phyloP scores from a whole-genome alignment of 2,888 invertebrate species.

The Oasisia sp. region DNA sequence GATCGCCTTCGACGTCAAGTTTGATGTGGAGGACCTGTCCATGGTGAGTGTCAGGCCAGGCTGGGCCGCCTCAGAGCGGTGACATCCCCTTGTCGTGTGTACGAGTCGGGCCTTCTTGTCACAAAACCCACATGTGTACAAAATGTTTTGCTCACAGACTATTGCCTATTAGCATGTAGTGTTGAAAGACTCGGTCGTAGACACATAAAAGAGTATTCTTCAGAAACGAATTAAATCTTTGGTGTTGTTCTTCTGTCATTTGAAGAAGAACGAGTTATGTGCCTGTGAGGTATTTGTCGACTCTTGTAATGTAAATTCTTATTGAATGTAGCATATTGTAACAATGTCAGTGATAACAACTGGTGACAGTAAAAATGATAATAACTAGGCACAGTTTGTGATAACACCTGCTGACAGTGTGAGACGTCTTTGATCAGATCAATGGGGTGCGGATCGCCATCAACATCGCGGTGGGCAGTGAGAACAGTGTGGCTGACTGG shows the following conservation, averaged over 20 bases:
- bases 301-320: background rate
- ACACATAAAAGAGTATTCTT: background rate
- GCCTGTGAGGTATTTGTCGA: background rate
- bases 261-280: background rate
- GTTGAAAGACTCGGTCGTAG: background rate
- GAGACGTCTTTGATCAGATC: slow-evolving; percentile 46
- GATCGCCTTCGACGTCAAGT: slow-evolving; percentile 75
- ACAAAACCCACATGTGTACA: too few species aligned
- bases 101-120: too few species aligned
- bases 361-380: too few species aligned
- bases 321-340: background rate
- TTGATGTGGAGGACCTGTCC: slow-evolving; percentile 58
- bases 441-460: slow-evolving; percentile 60
- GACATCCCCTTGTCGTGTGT: background rate
- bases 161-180: too few species aligned
- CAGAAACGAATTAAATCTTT: background rate
- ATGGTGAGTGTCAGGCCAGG: slow-evolving; percentile 45
- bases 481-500: slow-evolving; percentile 52
- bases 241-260: background rate
- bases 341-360: too few species aligned
- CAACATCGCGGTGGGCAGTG: slow-evolving; percentile 58
- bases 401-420: background rate
- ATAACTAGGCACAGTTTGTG: too few species aligned
- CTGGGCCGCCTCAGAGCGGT: background rate
- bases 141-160: too few species aligned